A percentile compares a stretch with the other conserved stretches of the same genome.
Conservation (phyloP, 2,888 invertebrate genomes). For the Epistrophe grossulariae region DNA sequence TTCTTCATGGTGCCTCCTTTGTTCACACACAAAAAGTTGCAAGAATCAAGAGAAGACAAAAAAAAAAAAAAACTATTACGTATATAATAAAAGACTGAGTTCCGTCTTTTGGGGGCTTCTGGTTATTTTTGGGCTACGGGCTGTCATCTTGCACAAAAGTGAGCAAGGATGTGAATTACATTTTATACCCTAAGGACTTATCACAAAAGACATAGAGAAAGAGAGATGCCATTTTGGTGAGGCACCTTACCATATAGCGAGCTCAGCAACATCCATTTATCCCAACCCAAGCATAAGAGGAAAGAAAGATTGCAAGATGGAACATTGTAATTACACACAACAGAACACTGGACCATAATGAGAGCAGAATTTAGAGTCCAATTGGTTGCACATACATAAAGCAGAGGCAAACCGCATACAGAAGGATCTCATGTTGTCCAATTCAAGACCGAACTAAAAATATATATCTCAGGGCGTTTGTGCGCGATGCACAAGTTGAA, state of each 20-base stretch:
- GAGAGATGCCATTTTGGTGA: constrained; percentile 44
- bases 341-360: constrained; percentile 51
- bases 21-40: constrained; percentile 20
- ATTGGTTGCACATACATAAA: constrained; percentile 12
- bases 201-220: constrained; percentile 36
- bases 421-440: constrained; percentile 18
- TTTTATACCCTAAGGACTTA: constrained; percentile 30
- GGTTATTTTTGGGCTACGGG: constrained; percentile 53
- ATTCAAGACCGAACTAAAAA: constrained; percentile 21
- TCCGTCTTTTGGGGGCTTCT: constrained; percentile 57
- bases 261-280: constrained; percentile 57
- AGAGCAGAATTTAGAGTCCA: constrained; percentile 65
- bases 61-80: constrained; percentile 7
- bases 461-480: constrained; percentile 48
- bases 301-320: constrained; percentile 14
- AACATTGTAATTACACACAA: constrained; percentile 69
- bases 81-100: constrained; percentile 49
- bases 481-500: constrained; percentile 31
- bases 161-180: constrained; percentile 48
- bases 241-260: constrained; percentile 48
- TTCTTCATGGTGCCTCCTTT: constrained; percentile 44
- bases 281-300: not conserved
- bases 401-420: not conserved
- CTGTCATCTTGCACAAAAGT: constrained; percentile 71
- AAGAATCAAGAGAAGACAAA: not conserved